Conservation (phyloP, 2,888 invertebrate species). For the Spilosoma lubricipeda region DNA sequence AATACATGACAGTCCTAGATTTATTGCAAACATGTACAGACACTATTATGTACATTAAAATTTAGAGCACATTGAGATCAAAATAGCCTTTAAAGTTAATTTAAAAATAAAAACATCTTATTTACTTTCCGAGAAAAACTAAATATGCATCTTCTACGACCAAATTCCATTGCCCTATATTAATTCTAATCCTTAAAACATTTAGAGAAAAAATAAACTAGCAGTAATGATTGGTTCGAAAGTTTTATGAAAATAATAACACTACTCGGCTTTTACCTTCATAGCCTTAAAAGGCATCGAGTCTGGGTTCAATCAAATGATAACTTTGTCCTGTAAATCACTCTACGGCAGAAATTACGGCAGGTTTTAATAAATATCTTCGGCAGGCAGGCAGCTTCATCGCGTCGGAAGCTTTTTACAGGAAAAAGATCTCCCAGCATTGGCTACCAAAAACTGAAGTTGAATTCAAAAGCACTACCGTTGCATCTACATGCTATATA, state of each 20-base stretch:
- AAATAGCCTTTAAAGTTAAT: not conserved
- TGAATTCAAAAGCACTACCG: too few species aligned
- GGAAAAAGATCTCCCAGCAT: not conserved
- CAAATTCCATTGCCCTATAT: not conserved
- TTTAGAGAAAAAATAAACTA: not conserved
- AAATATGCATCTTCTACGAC: not conserved
- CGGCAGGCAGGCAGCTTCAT: not conserved
- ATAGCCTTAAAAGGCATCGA: not conserved
- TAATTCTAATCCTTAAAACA: not conserved
- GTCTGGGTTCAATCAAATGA: not conserved
- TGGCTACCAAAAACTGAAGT: too few species aligned
- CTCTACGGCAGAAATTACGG: not conserved
- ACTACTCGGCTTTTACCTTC: not conserved
- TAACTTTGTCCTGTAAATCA: not conserved
- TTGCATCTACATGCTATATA: too few species aligned
- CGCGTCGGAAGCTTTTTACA: not conserved
- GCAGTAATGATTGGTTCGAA: not conserved
- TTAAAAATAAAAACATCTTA: too few species aligned
- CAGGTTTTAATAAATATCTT: not conserved
- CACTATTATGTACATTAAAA: not conserved
- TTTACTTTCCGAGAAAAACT: not conserved
- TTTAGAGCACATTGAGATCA: not conserved
- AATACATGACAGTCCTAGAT: conserved; percentile 23
- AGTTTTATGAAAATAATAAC: not conserved
- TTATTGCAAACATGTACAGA: not conserved